Evolutionary conservation across 2,888 invertebrate genomes (phyloP).

Genomic region (Shargacucullia verbasci): DNA sequence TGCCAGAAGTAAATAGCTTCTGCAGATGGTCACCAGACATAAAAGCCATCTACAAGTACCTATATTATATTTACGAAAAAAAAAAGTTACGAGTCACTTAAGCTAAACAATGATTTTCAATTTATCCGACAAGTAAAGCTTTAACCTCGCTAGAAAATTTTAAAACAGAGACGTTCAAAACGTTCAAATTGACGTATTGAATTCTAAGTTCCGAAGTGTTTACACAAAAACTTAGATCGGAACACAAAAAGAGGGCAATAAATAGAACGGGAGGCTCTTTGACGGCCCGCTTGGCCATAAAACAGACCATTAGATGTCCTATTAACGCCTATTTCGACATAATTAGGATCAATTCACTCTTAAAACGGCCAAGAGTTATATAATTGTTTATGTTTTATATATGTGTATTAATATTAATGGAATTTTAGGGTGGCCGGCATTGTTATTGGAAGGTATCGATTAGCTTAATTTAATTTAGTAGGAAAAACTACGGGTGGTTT

Average conservation of each 20-base stretch:
- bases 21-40: conserved; percentile 3
- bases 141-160: conserved; percentile 31
- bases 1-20: conserved; percentile 15
- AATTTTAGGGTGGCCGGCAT: conserved; percentile 49
- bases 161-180: conserved; percentile 45
- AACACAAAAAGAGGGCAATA: conserved; percentile 79
- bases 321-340: conserved; percentile 89
- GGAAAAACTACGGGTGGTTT: conserved; percentile 42
- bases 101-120: conserved; percentile 42
- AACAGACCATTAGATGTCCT: conserved; percentile 84
- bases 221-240: conserved; percentile 82
- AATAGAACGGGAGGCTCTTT: conserved; percentile 84
- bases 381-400: conserved; percentile 83
- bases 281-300: conserved; percentile 81
- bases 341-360: conserved; percentile 85
- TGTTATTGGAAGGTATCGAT: conserved; percentile 49
- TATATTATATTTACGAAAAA: conserved; percentile 33
- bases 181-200: conserved; percentile 72
- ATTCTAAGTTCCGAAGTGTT: conserved; percentile 67
- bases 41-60: conserved; percentile 20
- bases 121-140: conserved; percentile 24
- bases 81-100: conserved; percentile 43
- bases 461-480: conserved; percentile 57
- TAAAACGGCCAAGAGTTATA: conserved; percentile 74
- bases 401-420: conserved; percentile 68